A percentile compares a stretch with the other conserved stretches of the same genome.
phyloP scores from a whole-genome alignment of 2,113 vertebrate species.

The Podiceps cristatus region DNA sequence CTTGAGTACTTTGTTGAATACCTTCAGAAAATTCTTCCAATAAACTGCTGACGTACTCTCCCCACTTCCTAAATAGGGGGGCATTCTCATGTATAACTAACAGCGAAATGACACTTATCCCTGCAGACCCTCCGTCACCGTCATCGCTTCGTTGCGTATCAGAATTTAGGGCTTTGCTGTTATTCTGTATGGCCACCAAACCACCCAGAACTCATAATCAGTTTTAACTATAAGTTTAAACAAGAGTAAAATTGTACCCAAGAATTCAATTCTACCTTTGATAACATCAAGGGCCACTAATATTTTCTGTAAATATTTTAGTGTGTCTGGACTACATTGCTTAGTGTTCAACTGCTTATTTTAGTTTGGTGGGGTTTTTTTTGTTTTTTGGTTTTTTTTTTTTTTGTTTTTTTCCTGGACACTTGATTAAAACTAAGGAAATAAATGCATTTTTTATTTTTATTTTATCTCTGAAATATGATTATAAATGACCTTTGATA shows the following conservation, averaged over 20 bases:
- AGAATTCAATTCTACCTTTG: neutral
- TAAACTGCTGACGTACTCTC: neutral
- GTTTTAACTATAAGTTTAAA: neutral
- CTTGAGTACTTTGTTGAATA: neutral
- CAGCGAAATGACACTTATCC: neutral
- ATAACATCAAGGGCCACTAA: neutral
- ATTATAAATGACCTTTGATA: conserved; percentile 73
- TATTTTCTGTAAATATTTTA: neutral
- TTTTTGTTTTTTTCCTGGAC: neutral
- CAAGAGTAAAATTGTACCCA: neutral
- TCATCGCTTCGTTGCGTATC: rapidly evolving
- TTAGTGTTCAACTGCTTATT: neutral
- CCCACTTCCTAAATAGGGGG: neutral
- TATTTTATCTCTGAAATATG: conserved; percentile 59
- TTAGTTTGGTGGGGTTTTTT: no score
- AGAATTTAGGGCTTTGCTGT: neutral
- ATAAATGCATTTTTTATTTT: conserved; percentile 44
- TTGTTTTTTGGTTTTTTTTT: no score
- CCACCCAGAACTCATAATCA: neutral
- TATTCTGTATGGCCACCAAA: neutral
- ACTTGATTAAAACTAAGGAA: conserved; percentile 51
- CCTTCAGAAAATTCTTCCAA: neutral
- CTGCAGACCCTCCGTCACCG: neutral
- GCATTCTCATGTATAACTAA: neutral
- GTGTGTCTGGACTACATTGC: neutral